Evolutionary conservation across 2,888 invertebrate species (phyloP).

Genomic region (Crocallis elinguaria): DNA sequence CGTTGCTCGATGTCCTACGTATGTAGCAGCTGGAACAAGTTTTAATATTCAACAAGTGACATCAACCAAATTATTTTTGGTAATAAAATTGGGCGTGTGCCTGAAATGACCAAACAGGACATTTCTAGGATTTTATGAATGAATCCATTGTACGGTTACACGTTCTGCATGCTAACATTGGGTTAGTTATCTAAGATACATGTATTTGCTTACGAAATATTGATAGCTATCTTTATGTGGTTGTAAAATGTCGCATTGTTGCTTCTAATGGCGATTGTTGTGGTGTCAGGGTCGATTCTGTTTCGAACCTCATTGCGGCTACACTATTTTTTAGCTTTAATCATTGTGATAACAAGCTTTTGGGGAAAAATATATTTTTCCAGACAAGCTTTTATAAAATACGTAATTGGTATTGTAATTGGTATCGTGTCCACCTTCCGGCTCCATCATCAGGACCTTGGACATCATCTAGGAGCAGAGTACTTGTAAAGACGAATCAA

Average conservation of each 20-base stretch:
- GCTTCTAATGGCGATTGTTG: not conserved
- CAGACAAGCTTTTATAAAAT: too few relatives aligned
- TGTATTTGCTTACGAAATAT: conserved; percentile 7
- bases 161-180: conserved; percentile 41
- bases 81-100: conserved; percentile 33
- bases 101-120: conserved; percentile 31
- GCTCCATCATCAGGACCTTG: too few relatives aligned
- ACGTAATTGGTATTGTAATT: too few relatives aligned
- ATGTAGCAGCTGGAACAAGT: not conserved
- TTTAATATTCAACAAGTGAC: conserved; percentile 26
- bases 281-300: too few relatives aligned
- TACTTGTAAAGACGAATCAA: too few relatives aligned
- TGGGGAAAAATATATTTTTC: too few relatives aligned
- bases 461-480: too few relatives aligned
- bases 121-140: conserved; percentile 62
- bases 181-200: conserved; percentile 12
- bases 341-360: too few relatives aligned
- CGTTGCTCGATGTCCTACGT: too few relatives aligned
- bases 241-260: not conserved
- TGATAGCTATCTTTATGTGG: conserved; percentile 5
- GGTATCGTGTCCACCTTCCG: too few relatives aligned
- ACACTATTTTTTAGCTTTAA: too few relatives aligned
- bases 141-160: conserved; percentile 55
- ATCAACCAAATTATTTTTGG: conserved; percentile 30
- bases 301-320: too few relatives aligned